Evolutionary conservation across 2,797 vertebrate species (phyloP).

Genomic region (Poeciliopsis paucimaculata): DNA sequence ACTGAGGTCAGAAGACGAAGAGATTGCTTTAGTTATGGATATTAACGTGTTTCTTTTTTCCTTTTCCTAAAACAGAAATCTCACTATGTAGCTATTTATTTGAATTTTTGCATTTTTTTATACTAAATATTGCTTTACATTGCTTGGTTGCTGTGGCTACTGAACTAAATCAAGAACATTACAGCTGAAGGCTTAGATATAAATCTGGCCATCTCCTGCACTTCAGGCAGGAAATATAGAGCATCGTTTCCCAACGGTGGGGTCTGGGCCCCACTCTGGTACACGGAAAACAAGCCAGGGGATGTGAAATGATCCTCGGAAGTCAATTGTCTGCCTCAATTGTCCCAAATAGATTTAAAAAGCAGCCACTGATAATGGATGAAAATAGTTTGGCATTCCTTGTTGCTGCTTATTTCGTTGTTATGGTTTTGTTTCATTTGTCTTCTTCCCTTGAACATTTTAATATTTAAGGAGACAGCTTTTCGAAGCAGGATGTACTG

Average conservation of each 20-base stretch:
- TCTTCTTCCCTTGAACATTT: background rate
- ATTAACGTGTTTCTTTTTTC: background rate
- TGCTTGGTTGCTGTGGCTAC: constrained; percentile 30
- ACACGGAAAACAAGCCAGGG: background rate
- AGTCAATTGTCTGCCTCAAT: background rate
- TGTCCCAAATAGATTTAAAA: background rate
- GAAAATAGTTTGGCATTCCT: background rate
- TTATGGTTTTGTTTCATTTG: background rate
- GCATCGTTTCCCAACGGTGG: background rate
- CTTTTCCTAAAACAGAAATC: background rate
- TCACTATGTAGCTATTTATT: background rate
- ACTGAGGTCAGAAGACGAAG: constrained; percentile 21
- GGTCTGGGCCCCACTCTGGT: background rate
- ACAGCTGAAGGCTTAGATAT: constrained; percentile 66
- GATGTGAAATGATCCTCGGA: background rate
- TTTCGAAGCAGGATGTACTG: background rate
- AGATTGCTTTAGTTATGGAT: constrained; percentile 1
- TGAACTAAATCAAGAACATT: constrained; percentile 65
- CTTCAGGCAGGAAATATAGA: constrained; percentile 52
- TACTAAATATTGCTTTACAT: constrained; percentile 1
- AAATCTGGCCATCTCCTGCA: constrained; percentile 64
- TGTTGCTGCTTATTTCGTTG: background rate
- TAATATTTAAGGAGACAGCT: background rate
- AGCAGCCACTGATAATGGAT: background rate
- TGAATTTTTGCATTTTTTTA: background rate